Base-by-base conservation (phyloP, 23 tunicate species). In the Pegea sp. region DNA sequence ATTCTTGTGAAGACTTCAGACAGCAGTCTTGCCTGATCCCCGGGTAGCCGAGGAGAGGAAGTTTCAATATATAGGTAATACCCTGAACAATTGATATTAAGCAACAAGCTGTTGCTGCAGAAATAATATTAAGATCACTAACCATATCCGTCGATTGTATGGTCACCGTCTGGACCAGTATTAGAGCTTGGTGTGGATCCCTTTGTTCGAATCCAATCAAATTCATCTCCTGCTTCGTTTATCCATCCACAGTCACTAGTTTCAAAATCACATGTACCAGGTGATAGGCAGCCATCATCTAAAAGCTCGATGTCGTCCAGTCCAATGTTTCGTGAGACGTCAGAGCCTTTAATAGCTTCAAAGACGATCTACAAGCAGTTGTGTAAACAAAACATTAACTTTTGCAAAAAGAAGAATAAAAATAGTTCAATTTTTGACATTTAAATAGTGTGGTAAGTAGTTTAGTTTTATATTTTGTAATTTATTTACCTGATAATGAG, bases 201-300 rank as follows among this genome's bases (percentile, higher is more conserved):
- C 24, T 61, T 75, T 23, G 43, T 67, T 27, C 57, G n/a, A 18
- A 67, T 52, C 95, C 95, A 84, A 49, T 84, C 95, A 50, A 84
- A 84, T 43, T 71, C 64, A 29, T 73, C 81, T 34, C 60, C 95
- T 3, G 26, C 32, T 6, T 30, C 51, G 29, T 84, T 84, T 1
- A 51, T 49, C 95, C 95, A 84, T 1, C 95, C 95, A 62, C 95
- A 72, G 6, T 33, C 29, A 43, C 73, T 72, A 30, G 30, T 57
- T 7, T 68, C 72, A 53, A 84, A 84, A 31, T 84, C 84, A 46
- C 79, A 65, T 22, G 62, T 54, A 69, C 92, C 92, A 16, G 92
- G 78, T 0, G 54, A 25, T 44, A 24, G 28, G 34, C 92, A 79
- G 23, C 63, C 32, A 28, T 70, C 69, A 16, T 54, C 69, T 31